A percentile compares a stretch with the other conserved stretches of the same genome.
Conservation (phyloP, 2,113 vertebrate species). For the Cairina moschata region DNA sequence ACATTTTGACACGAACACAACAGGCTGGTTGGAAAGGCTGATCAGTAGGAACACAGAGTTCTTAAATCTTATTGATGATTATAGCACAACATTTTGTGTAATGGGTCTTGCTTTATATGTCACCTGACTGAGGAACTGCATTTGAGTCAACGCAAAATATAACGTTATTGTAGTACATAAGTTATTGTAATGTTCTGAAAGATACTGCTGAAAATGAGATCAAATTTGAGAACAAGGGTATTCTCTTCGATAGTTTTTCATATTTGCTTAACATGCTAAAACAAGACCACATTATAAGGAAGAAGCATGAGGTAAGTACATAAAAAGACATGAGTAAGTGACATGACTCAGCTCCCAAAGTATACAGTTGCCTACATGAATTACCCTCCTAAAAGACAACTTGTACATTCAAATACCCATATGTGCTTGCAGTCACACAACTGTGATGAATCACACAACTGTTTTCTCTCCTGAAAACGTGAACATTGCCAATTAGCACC, state of each 20-base stretch:
- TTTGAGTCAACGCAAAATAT: not conserved
- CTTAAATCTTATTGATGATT: not conserved
- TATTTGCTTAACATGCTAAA: not conserved
- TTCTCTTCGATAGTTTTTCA: not conserved
- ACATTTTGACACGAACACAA: not conserved
- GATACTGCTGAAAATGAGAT: not conserved
- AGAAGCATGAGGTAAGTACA: constrained; percentile 17
- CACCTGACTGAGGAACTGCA: not conserved
- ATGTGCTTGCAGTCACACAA: not conserved
- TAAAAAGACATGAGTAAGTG: constrained; percentile 55
- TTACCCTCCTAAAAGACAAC: constrained; percentile 2
- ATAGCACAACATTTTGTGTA: not conserved
- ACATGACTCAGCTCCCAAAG: constrained; percentile 48
- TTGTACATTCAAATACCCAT: not conserved
- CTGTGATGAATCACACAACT: not conserved
- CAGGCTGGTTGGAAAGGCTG: not conserved
- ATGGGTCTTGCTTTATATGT: not conserved
- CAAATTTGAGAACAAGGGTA: not conserved
- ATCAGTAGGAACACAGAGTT: not conserved
- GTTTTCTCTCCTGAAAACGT: not conserved
- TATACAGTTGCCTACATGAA: constrained; percentile 23
- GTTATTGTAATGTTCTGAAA: not conserved
- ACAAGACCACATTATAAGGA: not conserved
- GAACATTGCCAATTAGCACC: not conserved
- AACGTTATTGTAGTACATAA: not conserved